A percentile compares a stretch with the other conserved stretches of the same genome.
These are phyloP conservation scores for Girardia tigrina DNA, from an alignment of 2,888 invertebrate genomes.

Conservation along the genomic window DNA sequence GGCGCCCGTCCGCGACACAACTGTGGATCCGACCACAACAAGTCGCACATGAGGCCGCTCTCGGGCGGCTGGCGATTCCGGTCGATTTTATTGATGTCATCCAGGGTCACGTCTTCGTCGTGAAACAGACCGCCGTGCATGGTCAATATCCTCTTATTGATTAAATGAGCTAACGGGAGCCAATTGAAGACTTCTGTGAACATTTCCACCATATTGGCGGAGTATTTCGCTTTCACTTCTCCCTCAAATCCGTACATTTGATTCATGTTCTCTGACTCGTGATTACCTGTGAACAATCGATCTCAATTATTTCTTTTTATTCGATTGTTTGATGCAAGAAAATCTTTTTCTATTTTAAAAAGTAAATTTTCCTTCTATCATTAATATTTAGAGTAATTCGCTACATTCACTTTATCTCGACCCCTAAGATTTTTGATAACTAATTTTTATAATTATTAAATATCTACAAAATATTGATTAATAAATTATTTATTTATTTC, in stretches of 20 bases:
- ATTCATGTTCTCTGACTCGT: slow-evolving; percentile 93
- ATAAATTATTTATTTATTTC: too few species aligned
- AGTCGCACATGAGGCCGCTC: slow-evolving; percentile 87
- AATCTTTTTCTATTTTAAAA: too few species aligned
- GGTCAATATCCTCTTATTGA: slow-evolving; percentile 70
- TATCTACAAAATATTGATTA: too few species aligned
- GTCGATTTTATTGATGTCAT: slow-evolving; percentile 73
- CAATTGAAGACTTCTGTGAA: slow-evolving; percentile 98
- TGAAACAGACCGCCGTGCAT: slow-evolving; percentile 97
- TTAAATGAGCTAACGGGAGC: slow-evolving; percentile 83
- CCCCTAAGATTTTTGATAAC: too few species aligned
- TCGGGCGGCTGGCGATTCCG: slow-evolving; percentile 92
- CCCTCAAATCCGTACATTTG: slow-evolving; percentile 99
- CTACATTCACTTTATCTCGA: too few species aligned
- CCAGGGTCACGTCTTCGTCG: slow-evolving; percentile 74
- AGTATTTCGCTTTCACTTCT: slow-evolving; percentile 83
- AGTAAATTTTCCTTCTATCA: too few species aligned
- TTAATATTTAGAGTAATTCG: too few species aligned
- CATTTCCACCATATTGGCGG: slow-evolving; percentile 79
- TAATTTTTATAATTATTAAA: too few species aligned
- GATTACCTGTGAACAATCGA: slow-evolving; percentile 82
- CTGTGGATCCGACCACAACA: slow-evolving; percentile 96
- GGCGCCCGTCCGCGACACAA: slow-evolving; percentile 71
- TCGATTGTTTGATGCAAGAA: too few species aligned
- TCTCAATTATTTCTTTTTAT: too few species aligned